Base-by-base conservation (phyloP, 2,888 invertebrate genomes). In the Peribatodes rhomboidaria region DNA sequence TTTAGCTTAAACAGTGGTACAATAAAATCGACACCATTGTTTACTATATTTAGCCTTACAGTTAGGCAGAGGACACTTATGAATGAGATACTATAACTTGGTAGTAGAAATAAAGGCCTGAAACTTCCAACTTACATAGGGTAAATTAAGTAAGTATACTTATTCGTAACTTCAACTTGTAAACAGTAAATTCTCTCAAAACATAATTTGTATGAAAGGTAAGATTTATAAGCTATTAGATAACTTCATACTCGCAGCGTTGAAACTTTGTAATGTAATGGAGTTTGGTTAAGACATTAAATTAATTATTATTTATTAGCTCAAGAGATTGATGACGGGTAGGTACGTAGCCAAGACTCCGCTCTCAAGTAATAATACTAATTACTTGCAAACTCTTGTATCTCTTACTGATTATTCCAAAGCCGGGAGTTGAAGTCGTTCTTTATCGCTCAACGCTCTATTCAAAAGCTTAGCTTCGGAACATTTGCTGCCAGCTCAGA, bases 231-330 rank as follows among this genome's bases (percentile, higher is more conserved):
- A 69, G 64, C 55, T 62, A 55, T 59, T 56, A 62, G 58, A 62
- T 56, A 69, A 69, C 56, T 65, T 65, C 65, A 61, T 61, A 68
- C 62, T 58, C 66, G 64, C 63, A 44, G 22, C 61, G 66, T 62
- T 61, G 64, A 61, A 81, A 81, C 75, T 80, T 82, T 75, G 71
- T 79, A 76, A 78, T 74, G 77, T 82, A 77, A 80, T 78, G 81
- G 77, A 80, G 78, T 79, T 80, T 57, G 78, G 78, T 77, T 76
- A 76, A 80, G 82, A 78, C 78, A 81, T 81, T 81, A 81, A 80
- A 81, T 81, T 81, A 79, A 80, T 79, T 69, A 70, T 69, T 70
- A 71, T 73, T 73, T 71, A 69, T 71, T 68, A 73, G 67, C 68
- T 71, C 61, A 47, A 58, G 61, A 70, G 71, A 73, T 71, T 73